Evolutionary conservation across 2,888 invertebrate species (phyloP).

Genomic region (Pherbina coryleti): DNA sequence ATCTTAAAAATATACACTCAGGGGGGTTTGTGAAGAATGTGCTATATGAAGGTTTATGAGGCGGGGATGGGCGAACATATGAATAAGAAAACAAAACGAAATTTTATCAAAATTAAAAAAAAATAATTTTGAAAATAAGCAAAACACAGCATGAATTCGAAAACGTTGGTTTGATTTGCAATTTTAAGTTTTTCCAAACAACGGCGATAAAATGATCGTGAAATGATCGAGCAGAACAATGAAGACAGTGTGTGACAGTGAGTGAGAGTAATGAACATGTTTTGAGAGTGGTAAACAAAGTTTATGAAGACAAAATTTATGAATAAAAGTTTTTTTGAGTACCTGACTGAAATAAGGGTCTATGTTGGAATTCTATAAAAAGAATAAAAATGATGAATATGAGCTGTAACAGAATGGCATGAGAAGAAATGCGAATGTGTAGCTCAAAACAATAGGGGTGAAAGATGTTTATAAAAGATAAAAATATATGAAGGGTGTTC

Average conservation of each 20-base stretch:
- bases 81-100: constrained; percentile 23
- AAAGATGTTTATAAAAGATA: neutral
- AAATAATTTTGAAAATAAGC: constrained; percentile 48
- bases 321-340: too few species aligned
- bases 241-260: neutral
- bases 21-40: too few species aligned
- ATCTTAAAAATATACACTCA: constrained; percentile 32
- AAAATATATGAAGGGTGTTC: too few species aligned
- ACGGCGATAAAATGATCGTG: constrained; percentile 1
- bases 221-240: constrained; percentile 5
- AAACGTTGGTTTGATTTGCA: neutral
- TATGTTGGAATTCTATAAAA: too few species aligned
- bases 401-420: too few species aligned
- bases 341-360: too few species aligned
- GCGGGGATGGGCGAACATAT: neutral
- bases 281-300: neutral
- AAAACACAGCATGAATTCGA: constrained; percentile 62
- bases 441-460: neutral
- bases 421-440: neutral
- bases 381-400: too few species aligned
- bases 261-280: neutral
- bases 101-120: constrained; percentile 30
- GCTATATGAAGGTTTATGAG: neutral
- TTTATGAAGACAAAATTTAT: neutral
- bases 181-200: neutral